Percentiles rank a stretch among this genome's conserved stretches.
phyloP scores from a whole-genome alignment of 2,888 invertebrate genomes.

The Hetaerina titia region DNA sequence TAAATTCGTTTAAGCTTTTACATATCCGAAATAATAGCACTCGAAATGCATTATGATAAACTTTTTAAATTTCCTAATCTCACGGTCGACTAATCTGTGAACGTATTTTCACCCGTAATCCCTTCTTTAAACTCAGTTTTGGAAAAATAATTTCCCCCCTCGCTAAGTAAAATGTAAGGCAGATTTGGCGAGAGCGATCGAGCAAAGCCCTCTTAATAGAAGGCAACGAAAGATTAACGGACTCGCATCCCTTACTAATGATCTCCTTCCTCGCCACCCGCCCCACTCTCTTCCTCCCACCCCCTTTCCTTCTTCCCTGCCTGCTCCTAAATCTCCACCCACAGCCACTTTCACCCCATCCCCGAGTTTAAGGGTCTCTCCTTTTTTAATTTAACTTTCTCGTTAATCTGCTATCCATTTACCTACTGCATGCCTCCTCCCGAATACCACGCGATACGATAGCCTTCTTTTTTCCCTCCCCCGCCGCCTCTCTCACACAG shows the following conservation, averaged over 20 bases:
- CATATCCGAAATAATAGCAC: not conserved
- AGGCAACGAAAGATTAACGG: conserved; percentile 40
- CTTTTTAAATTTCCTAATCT: not conserved
- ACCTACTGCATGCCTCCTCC: conserved; percentile 19
- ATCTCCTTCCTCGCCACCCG: not conserved
- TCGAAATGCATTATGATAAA: too few species aligned
- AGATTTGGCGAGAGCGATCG: not conserved
- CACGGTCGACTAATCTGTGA: not conserved
- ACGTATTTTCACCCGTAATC: not conserved
- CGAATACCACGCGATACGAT: not conserved
- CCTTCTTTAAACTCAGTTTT: not conserved
- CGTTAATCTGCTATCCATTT: conserved; percentile 54
- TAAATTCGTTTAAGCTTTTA: not conserved
- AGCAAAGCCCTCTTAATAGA: conserved; percentile 49
- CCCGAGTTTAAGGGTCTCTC: not conserved
- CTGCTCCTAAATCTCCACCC: not conserved
- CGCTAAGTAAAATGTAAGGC: conserved; percentile 39
- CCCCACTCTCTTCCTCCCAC: too few species aligned
- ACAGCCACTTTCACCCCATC: not conserved
- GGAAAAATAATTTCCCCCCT: conserved; percentile 28
- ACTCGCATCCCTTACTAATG: conserved; percentile 38
- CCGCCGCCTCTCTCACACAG: not conserved
- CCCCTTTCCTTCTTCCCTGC: not conserved
- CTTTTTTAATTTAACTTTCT: conserved; percentile 51
- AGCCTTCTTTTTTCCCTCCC: not conserved